Evolutionary conservation across 2,797 vertebrate genomes (phyloP).

Genomic region (Apogon talboti): DNA sequence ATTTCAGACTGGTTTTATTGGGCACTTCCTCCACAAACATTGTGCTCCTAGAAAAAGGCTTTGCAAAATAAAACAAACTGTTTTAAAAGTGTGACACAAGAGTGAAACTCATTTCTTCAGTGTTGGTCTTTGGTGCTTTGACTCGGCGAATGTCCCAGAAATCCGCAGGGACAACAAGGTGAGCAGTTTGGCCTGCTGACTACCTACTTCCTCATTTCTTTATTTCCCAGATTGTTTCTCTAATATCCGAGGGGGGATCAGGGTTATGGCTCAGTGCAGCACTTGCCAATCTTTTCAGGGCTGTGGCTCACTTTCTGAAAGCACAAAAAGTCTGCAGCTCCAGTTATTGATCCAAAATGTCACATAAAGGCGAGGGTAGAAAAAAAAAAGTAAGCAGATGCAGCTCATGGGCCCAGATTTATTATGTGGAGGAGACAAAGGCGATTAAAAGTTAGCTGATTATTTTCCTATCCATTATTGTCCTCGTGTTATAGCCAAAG

Average conservation of each 20-base stretch:
- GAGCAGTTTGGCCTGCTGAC: slow-evolving; percentile 49
- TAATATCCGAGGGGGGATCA: slow-evolving; percentile 36
- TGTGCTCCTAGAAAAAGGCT: slow-evolving; percentile 25
- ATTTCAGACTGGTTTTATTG: slow-evolving; percentile 10
- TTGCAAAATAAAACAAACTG: slow-evolving; percentile 10
- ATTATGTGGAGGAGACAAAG: slow-evolving; percentile 23
- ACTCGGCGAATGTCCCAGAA: slow-evolving; percentile 34
- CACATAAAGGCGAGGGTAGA: slow-evolving; percentile 26
- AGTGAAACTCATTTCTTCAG: slow-evolving; percentile 65
- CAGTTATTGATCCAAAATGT: slow-evolving; percentile 55
- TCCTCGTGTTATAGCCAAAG: slow-evolving; percentile 6
- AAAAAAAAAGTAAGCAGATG: slow-evolving; percentile 19
- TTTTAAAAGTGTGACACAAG: slow-evolving; percentile 32
- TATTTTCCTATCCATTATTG: slow-evolving; percentile 15
- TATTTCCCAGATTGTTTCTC: slow-evolving; percentile 58
- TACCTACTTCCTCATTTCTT: slow-evolving; percentile 51
- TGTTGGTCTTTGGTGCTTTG: slow-evolving; percentile 36
- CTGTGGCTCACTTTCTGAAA: slow-evolving; percentile 32
- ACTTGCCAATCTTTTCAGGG: slow-evolving; percentile 54
- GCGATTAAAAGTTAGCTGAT: slow-evolving; percentile 23
- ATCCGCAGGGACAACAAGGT: slow-evolving; percentile 50
- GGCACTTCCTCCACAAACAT: slow-evolving; percentile 37
- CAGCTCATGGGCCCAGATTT: slow-evolving; percentile 1
- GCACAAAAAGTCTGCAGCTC: slow-evolving; percentile 34
- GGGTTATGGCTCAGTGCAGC: slow-evolving; percentile 24